phyloP scores from a whole-genome alignment of 35 echinoderm and acorn worm genomes.

The Eucidaris tribuloides region DNA sequence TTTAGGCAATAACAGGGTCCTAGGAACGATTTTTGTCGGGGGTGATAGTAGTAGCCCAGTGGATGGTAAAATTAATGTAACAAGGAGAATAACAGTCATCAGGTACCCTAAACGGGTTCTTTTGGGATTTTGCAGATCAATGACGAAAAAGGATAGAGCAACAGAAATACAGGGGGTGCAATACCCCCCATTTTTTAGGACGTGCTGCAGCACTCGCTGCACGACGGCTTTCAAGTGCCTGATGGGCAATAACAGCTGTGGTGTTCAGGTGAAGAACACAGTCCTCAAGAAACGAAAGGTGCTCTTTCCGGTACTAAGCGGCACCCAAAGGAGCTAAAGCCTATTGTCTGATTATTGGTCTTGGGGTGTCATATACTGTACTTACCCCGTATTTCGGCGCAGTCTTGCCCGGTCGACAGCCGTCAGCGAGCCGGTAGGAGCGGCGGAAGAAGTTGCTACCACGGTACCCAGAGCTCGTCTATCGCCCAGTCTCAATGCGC shows the following conservation, averaged over 20 bases:
- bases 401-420: conserved; percentile 7
- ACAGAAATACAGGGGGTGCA: no score
- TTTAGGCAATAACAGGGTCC: no score
- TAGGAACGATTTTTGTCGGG: no score
- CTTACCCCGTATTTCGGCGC: neutral
- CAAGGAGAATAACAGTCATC: no score
- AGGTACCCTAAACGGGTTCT: no score
- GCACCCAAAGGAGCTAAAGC: neutral
- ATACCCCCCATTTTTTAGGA: no score
- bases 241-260: neutral
- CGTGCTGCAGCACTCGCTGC: no score
- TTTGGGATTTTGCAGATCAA: no score
- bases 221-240: neutral
- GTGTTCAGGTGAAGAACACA: neutral
- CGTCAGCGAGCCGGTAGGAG: neutral
- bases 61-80: no score
- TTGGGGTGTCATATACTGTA: neutral
- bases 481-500: neutral
- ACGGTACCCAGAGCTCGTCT: neutral
- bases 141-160: no score
- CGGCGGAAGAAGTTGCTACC: neutral
- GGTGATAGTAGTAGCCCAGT: no score
- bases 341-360: neutral
- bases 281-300: neutral
- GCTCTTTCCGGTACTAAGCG: neutral